Base-by-base conservation (phyloP, 1,140 invertebrate genomes). In the Leucophenga varia region DNA sequence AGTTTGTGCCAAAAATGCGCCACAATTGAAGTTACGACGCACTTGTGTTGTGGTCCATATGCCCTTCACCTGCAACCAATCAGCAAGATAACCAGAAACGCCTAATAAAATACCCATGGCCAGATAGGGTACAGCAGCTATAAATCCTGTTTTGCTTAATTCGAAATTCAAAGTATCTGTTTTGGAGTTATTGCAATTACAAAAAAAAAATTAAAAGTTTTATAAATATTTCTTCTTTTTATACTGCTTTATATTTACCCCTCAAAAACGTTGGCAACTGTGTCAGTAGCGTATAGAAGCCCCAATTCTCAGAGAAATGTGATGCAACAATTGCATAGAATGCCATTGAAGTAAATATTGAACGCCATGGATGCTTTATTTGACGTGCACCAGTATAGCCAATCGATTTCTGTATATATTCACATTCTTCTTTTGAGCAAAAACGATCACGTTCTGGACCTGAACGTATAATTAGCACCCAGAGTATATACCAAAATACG, bases 261-360 rank as follows among this genome's bases (percentile, higher is more conserved):
- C 84, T 89, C 82, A 97, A 88, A 75, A 93, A 97, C 28, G 87
- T 92, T 3, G 94, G 94, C 21, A 97, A 76, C 58, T 92, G 88
- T 0, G 92, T 95, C 0, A 95, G 80, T 68, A 95, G 81, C 0
- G 91, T 95, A 68, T 96, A 96, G 76, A 95, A 95, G 12, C 93
- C 93, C 93, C 93, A 97, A 77, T 96, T 96, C 76, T 96, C 93
- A 46, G 90, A 87, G 76, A 95, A 95, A 74, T 96, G 93, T 3
- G 92, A 91, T 14, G 85, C 81, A 14, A 91, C 84, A 39, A 95
- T 93, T 0, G 93, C 92, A 89, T 92, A 95, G 2, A 96, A 90
- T 1, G 93, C 85, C 32, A 81, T 78, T 1, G 93, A 95, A 1
- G 81, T 86, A 13, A 95, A 74, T 58, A 96, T 91, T 5, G 81